Evolutionary conservation across 2,113 vertebrate species (phyloP), one percentile per base, ranked within the genome.

Genomic region (Hydrochoerus hydrochaeris): DNA sequence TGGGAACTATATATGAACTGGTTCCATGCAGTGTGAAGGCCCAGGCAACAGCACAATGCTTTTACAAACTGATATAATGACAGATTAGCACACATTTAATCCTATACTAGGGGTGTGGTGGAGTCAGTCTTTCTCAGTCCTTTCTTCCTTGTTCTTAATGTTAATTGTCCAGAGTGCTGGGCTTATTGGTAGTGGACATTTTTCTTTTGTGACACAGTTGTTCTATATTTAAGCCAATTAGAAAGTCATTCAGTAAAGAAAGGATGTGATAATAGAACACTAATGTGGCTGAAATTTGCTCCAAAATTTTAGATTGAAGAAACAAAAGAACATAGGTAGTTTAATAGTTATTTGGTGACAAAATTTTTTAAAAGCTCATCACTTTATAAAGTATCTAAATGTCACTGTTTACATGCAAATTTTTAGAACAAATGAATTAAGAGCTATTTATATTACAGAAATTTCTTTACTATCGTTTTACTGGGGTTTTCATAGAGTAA

Each of bases 41-140:
- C 95, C 67, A 97, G 82, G 95, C 95, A 94, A 67, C 81, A 97
- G 88, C 71, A 20, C 52, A n/a, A n/a, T 5, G 16, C 88, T 98
- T 98, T 98, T 97, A 94, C 91, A 97, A 93, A 85, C 6, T 3
- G 81, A 98, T 97, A 89, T 78, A 95, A 65, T 96, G 97, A 97
- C 94, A 97, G 94, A 78, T 97, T 98, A 95, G 81, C 88, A 62
- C 85, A 95, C 62, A 94, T 97, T 98, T 96, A 96, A 95, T 81
- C 96, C 88, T 85, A 85, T 78, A 49, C 60, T 46, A 88, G 85
- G 94, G 90, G 91, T 93, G 97, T 95, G 62, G 91, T 63, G 94
- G 92, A 96, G 73, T 91, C 46, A 93, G 54, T 87, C 97, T 88
- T 94, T 73, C 58, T 20, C 12, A 89, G 9, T 12, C 78, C 83